phyloP scores from a whole-genome alignment of 2,888 invertebrate species.

The Syrista parreyssii region DNA sequence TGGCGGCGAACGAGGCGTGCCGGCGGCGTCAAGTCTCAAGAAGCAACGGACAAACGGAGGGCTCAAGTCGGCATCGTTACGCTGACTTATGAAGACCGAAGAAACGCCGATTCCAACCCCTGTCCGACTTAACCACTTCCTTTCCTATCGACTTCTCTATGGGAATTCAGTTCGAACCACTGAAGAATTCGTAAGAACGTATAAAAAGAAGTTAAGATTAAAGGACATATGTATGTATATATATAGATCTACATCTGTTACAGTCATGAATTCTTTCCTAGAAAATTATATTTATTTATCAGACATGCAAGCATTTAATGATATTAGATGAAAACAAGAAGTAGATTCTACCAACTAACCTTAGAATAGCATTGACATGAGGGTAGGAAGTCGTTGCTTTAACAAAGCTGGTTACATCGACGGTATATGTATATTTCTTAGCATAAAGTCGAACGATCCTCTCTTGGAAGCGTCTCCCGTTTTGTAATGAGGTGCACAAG shows the following conservation, averaged over 20 bases:
- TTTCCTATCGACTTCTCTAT: background rate
- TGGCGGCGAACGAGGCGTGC: conserved; percentile 5
- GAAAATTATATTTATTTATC: background rate
- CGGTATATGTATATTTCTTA: conserved; percentile 11
- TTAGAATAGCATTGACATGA: background rate
- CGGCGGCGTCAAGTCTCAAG: conserved; percentile 2
- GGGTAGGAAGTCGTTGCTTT: background rate
- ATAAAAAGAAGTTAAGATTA: background rate
- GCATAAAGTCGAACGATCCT: conserved; percentile 39
- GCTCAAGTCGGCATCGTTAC: conserved; percentile 35
- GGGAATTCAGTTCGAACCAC: background rate
- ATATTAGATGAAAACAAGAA: background rate
- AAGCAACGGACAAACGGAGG: background rate
- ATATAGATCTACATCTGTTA: background rate
- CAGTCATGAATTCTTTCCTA: background rate
- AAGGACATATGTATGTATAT: too few relatives aligned
- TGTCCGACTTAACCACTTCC: background rate
- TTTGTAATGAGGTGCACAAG: conserved; percentile 45
- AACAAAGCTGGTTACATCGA: background rate
- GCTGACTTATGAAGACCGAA: conserved; percentile 3
- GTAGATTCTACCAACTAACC: background rate
- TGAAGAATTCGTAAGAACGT: background rate
- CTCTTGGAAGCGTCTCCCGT: conserved; percentile 27
- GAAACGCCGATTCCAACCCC: background rate
- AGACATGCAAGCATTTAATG: background rate